These are phyloP conservation scores for Xyrauchen texanus DNA, from an alignment of 2,113 vertebrate genomes.

Conservation along the genomic window DNA sequence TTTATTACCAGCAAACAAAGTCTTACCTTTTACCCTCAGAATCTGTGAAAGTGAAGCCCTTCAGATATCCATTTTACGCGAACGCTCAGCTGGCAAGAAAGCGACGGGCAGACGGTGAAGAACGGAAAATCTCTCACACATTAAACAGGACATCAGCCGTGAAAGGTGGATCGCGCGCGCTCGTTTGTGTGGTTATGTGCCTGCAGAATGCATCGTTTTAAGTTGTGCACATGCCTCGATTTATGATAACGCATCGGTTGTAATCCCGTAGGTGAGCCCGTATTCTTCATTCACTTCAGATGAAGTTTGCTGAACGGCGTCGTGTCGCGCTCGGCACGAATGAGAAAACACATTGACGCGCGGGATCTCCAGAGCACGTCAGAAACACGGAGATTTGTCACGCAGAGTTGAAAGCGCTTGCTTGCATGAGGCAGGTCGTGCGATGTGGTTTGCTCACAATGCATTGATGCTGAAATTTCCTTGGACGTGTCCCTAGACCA, in stretches of 20 bases:
- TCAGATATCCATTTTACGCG: constrained; percentile 30
- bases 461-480: not conserved
- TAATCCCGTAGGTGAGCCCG: constrained; percentile 18
- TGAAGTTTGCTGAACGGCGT: constrained; percentile 29
- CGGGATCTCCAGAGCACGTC: not conserved
- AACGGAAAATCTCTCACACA: constrained; percentile 41
- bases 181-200: constrained; percentile 30
- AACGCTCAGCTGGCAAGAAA: constrained; percentile 47
- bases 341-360: not conserved
- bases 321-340: constrained; percentile 11
- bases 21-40: constrained; percentile 63
- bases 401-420: constrained; percentile 7
- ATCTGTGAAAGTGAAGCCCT: constrained; percentile 44
- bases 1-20: constrained; percentile 28
- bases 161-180: constrained; percentile 53
- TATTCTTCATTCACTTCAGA: constrained; percentile 26
- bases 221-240: not conserved
- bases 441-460: constrained; percentile 9
- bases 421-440: not conserved
- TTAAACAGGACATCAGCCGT: constrained; percentile 62
- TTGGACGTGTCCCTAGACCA: not conserved
- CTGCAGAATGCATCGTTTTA: constrained; percentile 24
- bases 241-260: not conserved
- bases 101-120: constrained; percentile 42
- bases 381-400: constrained; percentile 5